Percentiles rank a stretch among this genome's conserved stretches.
Evolutionary conservation across 2,113 vertebrate species (phyloP).

Genomic region (Cyprinodon tularosa): DNA sequence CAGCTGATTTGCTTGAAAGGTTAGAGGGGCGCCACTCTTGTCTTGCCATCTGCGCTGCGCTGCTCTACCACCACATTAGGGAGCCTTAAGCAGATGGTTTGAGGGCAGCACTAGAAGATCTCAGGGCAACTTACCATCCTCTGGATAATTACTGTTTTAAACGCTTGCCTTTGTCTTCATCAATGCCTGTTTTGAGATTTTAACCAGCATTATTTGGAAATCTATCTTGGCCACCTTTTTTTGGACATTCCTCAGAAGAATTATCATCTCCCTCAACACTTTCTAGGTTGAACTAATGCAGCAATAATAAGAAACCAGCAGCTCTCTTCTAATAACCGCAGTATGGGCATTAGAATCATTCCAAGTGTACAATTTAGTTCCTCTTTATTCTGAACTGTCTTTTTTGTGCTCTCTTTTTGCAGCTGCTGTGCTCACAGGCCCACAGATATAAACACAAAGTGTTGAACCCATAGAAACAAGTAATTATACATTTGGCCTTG

Average conservation of each 20-base stretch:
- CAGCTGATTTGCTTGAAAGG: conserved; percentile 78
- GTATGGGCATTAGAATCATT: conserved; percentile 43
- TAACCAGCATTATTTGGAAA: conserved; percentile 17
- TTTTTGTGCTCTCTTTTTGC: conserved; percentile 14
- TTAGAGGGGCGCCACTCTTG: conserved; percentile 68
- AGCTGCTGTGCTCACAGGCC: conserved; percentile 19
- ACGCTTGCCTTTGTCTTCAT: conserved; percentile 45
- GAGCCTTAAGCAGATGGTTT: conserved; percentile 82
- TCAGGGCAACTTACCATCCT: conserved; percentile 80
- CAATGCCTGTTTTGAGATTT: conserved; percentile 39
- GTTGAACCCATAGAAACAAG: conserved; percentile 11
- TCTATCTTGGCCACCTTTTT: conserved; percentile 3
- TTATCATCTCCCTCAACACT: conserved; percentile 39
- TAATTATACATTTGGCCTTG: conserved; percentile 34
- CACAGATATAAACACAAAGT: neutral
- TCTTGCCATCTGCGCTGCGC: conserved; percentile 74
- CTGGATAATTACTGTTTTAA: conserved; percentile 73
- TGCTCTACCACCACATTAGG: conserved; percentile 71
- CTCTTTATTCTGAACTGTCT: conserved; percentile 28
- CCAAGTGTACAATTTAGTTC: conserved; percentile 12
- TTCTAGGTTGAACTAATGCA: conserved; percentile 27
- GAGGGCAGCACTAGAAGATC: conserved; percentile 77
- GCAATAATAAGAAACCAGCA: conserved; percentile 30
- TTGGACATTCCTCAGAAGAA: conserved; percentile 39
- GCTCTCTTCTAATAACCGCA: conserved; percentile 18